A percentile compares a stretch with the other conserved stretches of the same genome.
phyloP scores from a whole-genome alignment of 2,888 invertebrate species.

The Eurois occulta region DNA sequence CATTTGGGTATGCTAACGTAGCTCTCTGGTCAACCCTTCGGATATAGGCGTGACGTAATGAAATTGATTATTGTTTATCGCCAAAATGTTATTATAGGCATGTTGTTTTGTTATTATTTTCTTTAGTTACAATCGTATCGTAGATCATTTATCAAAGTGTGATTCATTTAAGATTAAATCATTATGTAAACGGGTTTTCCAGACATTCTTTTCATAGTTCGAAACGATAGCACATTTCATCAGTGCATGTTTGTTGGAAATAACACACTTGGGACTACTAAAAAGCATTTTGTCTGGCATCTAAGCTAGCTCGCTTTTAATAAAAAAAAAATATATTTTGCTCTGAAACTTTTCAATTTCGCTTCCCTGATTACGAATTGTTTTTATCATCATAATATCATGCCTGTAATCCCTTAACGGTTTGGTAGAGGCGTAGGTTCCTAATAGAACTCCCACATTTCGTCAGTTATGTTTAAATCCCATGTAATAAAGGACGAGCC shows the following conservation, averaged over 20 bases:
- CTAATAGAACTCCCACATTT: not conserved
- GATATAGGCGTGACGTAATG: not conserved
- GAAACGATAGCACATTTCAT: not conserved
- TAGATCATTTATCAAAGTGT: constrained; percentile 17
- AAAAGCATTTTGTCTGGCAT: constrained; percentile 9
- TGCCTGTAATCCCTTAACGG: not conserved
- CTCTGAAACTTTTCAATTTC: constrained; percentile 9
- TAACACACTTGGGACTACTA: not conserved
- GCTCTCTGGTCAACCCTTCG: not conserved
- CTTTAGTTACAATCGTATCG: not conserved
- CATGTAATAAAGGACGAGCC: not conserved
- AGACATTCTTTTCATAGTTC: constrained; percentile 2
- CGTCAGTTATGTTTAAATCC: not conserved
- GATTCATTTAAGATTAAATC: constrained; percentile 6
- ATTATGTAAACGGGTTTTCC: constrained; percentile 1
- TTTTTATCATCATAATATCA: not conserved
- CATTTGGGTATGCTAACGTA: too few species aligned
- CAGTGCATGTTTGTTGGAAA: not conserved
- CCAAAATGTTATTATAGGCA: not conserved
- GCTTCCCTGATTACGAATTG: not conserved
- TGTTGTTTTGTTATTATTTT: not conserved
- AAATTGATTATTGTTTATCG: not conserved
- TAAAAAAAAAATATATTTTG: not conserved
- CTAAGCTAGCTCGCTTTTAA: not conserved
- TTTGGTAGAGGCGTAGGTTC: not conserved